These are phyloP conservation scores for Trilocha varians DNA, from an alignment of 2,888 invertebrate genomes.

Conservation along the genomic window DNA sequence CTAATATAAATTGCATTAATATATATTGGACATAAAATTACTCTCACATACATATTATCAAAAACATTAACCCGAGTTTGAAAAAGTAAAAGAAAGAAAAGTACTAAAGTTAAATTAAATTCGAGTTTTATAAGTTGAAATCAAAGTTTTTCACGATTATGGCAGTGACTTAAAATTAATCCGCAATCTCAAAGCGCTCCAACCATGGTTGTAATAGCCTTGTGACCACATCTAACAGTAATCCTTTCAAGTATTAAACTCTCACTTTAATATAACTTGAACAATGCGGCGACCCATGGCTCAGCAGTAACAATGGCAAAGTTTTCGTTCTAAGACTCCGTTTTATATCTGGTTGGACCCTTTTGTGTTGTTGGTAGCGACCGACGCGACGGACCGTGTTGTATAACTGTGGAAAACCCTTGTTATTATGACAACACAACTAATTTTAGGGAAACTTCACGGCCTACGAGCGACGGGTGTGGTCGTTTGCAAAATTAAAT, in stretches of 20 bases:
- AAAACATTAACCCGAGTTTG: too few species aligned
- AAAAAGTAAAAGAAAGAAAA: too few species aligned
- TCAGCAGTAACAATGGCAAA: conserved; percentile 58
- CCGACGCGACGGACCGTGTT: conserved; percentile 25
- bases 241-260: conserved; percentile 64
- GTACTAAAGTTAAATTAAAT: too few species aligned
- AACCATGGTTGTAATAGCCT: conserved; percentile 33
- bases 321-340: conserved; percentile 59
- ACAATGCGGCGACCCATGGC: conserved; percentile 57
- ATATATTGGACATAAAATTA: too few species aligned
- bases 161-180: conserved; percentile 31
- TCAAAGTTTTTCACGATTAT: conserved; percentile 1
- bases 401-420: conserved; percentile 28
- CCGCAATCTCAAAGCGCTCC: conserved; percentile 28
- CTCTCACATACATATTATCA: too few species aligned
- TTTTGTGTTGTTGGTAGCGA: conserved; percentile 39
- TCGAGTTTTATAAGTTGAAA: not conserved
- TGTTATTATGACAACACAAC: conserved; percentile 39
- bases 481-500: not conserved
- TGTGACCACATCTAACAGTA: conserved; percentile 51
- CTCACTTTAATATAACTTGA: conserved; percentile 63
- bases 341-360: conserved; percentile 49
- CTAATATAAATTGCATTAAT: too few species aligned
- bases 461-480: not conserved
- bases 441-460: conserved; percentile 34